Evolutionary conservation across 1,140 invertebrate genomes (phyloP), one percentile per base, ranked within the genome.

Genomic region (Hyposmocoma kahamanoa): DNA sequence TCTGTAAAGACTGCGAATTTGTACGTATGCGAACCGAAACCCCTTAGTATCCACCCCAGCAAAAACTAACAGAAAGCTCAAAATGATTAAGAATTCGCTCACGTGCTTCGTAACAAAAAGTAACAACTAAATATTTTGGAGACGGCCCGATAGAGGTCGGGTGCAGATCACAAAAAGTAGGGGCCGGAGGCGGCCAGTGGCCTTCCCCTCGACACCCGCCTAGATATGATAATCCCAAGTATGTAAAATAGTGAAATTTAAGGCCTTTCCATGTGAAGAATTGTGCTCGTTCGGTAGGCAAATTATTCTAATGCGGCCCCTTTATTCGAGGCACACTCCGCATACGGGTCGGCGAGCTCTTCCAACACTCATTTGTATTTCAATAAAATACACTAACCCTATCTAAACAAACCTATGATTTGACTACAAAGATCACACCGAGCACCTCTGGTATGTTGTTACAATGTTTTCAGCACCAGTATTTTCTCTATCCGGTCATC

Each of bases 171-270:
- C 78, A 84, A 84, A 82, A 84, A 82, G 65, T 68, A 67, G 69
- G 72, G 72, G 57, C 58, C 48, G 47, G 22, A 46, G 50, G 47
- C 70, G 72, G 57, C 58, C 48, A 46, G 22, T 48, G 50, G 47
- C 70, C 62, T 39, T 61, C 43, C 53, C 72, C 60, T 56, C 60
- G 65, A 71, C 77, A 69, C 73, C 67, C 71, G 67, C 54, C 49
- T 69, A 79, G 77, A 82, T 82, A 84, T 84, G 78, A 84, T 84
- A 82, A 84, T 84, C 76, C 81, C 70, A 56, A 75, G 67, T 80
- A 84, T 84, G 78, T 82, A 84, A 84, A 84, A 84, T 83, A 84
- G 81, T 84, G 70, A 80, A 84, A 83, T 84, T 84, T 84, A 84
- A 82, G 78, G 72, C 64, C 77, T 74, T 67, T 81, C 75, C 81